Evolutionary conservation across 1,140 invertebrate species (phyloP), one percentile per base, ranked within the genome.

Genomic region (Drosophila sp.): DNA sequence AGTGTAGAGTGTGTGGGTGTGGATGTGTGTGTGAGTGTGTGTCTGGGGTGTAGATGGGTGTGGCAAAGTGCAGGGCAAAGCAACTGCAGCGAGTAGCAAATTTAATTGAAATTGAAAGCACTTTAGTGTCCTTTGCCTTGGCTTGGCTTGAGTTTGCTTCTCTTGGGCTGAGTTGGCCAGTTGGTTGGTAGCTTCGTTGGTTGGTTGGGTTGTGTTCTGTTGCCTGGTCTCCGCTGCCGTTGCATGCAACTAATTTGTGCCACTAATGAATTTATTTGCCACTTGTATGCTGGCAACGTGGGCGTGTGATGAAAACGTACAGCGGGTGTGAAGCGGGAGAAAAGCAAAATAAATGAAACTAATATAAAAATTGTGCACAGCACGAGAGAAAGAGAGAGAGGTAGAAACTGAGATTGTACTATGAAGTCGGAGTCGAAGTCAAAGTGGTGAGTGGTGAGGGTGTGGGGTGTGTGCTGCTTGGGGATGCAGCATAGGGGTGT

Each of bases 91-190:
- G 46, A 38, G 58, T 27, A 66, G 75, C 65, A 87, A 89, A 89
- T 82, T 89, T 89, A 89, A 89, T 89, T 89, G 83, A 89, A 89
- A 89, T 89, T 89, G 83, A 89, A 89, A 89, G 83, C 83, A 89
- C 83, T 89, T 89, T 80, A 80, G 83, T 89, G 83, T 89, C 83
- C 73, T 79, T 72, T 70, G 78, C 34, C 61, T 27, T 46, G 56
- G 41, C 54, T 69, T 54, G 51, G 29, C 61, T 32, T 41, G 43
- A 25, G 36, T n/a, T 36, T 7, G 45, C 41, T 48, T 48, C 18
- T 34, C 45, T 51, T 57, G 54, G 27, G 36, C 50, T 34, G 58
- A 36, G 32, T 50, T 25, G 48, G 34, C 36, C 56, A 38, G 36
- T 38, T 38, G 36, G 36, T 38, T 58, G 45, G 11, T n/a, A n/a